Evolutionary conservation across 2,113 vertebrate species (phyloP), one percentile per base, ranked within the genome.

Genomic region (Petromus typicus): DNA sequence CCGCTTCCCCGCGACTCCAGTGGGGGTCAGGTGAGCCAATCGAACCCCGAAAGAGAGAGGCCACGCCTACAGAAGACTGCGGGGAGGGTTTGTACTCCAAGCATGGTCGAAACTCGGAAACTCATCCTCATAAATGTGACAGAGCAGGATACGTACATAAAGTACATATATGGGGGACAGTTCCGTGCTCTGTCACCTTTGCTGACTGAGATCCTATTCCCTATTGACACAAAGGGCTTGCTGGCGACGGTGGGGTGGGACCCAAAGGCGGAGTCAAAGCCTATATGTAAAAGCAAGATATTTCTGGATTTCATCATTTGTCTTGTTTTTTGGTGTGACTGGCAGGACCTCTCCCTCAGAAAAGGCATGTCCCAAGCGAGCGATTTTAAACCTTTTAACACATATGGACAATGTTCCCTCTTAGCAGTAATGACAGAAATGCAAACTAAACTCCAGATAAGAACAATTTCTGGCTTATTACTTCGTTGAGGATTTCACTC

Each of bases 31-130:
- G 83, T 27, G 2, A 32, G 32, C 78, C 73, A 97, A 71, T 96
- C 14, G 96, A 96, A 88, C 40, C 23, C 90, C 87, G 97, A 97
- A 63, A 17, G 73, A 43, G 56, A 5, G 71, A 95, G 78, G 56
- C 78, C 83, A 27, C 80, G 56, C 95, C 95, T 66, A 96, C 85
- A 1, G 76, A 63, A 37, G 66, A 43, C 71, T 75, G 40, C 37
- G 3, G 1, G 37, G 7, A 5, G 32, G 0, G 45, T 45, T 17
- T 34, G 32, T 71, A 10, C 23, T 32, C 48, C 40, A 1, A 56
- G 48, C 20, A 0, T 3, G 10, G 40, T 54, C n/a, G 1, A 57
- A 20, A 6, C 61, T 67, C 64, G 0, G 22, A 69, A 78, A n/a
- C 51, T 32, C 51, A 64, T 79, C 22, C 57, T 32, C 17, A 0